phyloP scores from a whole-genome alignment of 2,113 vertebrate genomes.

The Ophiodon elongatus region DNA sequence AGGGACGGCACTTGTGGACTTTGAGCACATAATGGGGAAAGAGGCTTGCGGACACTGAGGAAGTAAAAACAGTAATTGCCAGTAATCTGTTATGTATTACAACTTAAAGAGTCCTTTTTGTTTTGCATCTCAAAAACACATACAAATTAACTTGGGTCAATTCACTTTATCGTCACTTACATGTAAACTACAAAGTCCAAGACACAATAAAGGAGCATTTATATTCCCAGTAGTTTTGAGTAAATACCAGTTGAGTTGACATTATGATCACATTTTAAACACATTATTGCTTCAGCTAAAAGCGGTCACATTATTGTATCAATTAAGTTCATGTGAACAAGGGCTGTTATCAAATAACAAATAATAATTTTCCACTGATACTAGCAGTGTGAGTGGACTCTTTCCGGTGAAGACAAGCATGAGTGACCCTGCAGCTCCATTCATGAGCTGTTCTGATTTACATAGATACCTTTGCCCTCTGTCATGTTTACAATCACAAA shows the following conservation, averaged over 20 bases:
- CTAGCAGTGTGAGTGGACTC: not conserved
- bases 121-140: not conserved
- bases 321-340: not conserved
- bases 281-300: not conserved
- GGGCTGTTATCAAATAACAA: not conserved
- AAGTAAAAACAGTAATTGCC: conserved; percentile 9
- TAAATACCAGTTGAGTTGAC: not conserved
- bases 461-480: not conserved
- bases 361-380: not conserved
- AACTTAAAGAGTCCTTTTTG: not conserved
- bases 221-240: not conserved
- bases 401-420: not conserved
- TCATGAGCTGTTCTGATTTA: not conserved
- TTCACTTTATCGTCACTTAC: not conserved
- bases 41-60: conserved; percentile 30
- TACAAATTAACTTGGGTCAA: not conserved
- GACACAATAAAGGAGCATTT: not conserved
- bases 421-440: not conserved
- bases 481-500: not conserved
- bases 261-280: not conserved
- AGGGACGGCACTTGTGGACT: conserved; percentile 48
- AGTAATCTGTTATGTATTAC: not conserved
- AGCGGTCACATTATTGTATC: not conserved
- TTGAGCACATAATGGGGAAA: conserved; percentile 49
- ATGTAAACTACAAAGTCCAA: conserved; percentile 6